Conservation (phyloP, 2,888 invertebrate species). For the Eristalis intricaria region DNA sequence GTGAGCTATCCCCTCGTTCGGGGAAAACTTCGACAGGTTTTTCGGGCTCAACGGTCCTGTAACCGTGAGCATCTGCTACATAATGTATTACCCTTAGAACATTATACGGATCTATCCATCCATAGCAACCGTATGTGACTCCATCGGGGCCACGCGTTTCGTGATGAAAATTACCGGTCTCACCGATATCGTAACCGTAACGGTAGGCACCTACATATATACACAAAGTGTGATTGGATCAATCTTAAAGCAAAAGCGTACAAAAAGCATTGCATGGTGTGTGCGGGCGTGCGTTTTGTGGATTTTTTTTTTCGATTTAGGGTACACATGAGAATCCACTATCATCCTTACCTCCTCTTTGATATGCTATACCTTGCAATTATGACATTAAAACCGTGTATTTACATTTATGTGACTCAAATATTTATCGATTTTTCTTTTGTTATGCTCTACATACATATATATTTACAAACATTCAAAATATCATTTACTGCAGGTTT, state of each 20-base stretch:
- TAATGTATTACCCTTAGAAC: slow-evolving; percentile 88
- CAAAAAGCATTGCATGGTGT: slow-evolving; percentile 52
- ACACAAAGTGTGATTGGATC: slow-evolving; percentile 67
- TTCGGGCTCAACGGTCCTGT: slow-evolving; percentile 87
- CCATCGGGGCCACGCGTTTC: slow-evolving; percentile 89
- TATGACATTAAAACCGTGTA: slow-evolving; percentile 54
- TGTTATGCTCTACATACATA: slow-evolving; percentile 42
- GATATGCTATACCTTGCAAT: slow-evolving; percentile 15
- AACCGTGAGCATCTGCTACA: slow-evolving; percentile 90
- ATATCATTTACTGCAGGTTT: slow-evolving; percentile 35
- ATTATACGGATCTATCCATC: slow-evolving; percentile 87
- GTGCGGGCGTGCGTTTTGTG: slow-evolving; percentile 53
- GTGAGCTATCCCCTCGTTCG: slow-evolving; percentile 71
- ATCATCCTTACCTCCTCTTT: slow-evolving; percentile 17
- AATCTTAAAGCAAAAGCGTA: slow-evolving; percentile 66
- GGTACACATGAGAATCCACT: slow-evolving; percentile 34
- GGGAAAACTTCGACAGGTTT: slow-evolving; percentile 85
- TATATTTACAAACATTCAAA: slow-evolving; percentile 41
- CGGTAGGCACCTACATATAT: slow-evolving; percentile 85
- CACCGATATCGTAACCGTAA: slow-evolving; percentile 89
- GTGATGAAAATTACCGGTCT: slow-evolving; percentile 90
- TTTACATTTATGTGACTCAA: slow-evolving; percentile 38
- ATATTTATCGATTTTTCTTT: slow-evolving; percentile 22
- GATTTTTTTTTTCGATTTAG: slow-evolving; percentile 27
- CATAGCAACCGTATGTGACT: slow-evolving; percentile 91